These are phyloP conservation scores for Belgica antarctica DNA, from an alignment of 2,888 invertebrate species.

Conservation along the genomic window DNA sequence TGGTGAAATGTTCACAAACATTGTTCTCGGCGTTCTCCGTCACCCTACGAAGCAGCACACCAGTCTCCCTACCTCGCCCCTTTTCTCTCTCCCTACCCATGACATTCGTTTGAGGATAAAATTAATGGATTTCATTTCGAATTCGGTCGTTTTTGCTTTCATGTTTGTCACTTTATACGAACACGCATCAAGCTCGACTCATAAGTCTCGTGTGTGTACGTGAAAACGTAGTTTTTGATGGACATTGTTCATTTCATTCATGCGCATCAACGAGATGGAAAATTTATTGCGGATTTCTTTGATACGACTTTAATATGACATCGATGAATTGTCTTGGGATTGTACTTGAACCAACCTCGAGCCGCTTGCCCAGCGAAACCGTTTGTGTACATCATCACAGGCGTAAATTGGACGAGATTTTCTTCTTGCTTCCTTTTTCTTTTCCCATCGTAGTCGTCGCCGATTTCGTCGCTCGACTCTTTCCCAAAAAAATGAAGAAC, in stretches of 20 bases:
- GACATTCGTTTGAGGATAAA: constrained; percentile 15
- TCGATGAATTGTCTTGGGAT: background rate
- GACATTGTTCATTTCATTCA: constrained; percentile 29
- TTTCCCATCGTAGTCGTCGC: too few relatives aligned
- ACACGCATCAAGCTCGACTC: background rate
- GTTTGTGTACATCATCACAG: background rate
- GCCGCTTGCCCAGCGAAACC: background rate
- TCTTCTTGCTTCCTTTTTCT: too few relatives aligned
- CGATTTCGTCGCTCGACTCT: background rate
- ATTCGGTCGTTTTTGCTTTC: constrained; percentile 21
- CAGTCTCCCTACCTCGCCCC: constrained; percentile 8
- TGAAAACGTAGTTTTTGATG: background rate
- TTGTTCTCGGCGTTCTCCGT: background rate
- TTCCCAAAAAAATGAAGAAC: too few relatives aligned
- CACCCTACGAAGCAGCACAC: background rate
- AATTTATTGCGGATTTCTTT: constrained; percentile 15
- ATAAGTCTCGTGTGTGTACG: background rate
- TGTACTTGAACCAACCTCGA: background rate
- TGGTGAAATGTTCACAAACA: constrained; percentile 23
- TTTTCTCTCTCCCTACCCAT: background rate
- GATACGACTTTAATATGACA: background rate
- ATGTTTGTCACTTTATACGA: constrained; percentile 1
- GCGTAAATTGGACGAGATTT: too few relatives aligned
- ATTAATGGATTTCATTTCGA: constrained; percentile 29
- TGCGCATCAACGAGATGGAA: constrained; percentile 25